phyloP scores from a whole-genome alignment of 2,797 vertebrate species.

The Aeoliscus strigatus region DNA sequence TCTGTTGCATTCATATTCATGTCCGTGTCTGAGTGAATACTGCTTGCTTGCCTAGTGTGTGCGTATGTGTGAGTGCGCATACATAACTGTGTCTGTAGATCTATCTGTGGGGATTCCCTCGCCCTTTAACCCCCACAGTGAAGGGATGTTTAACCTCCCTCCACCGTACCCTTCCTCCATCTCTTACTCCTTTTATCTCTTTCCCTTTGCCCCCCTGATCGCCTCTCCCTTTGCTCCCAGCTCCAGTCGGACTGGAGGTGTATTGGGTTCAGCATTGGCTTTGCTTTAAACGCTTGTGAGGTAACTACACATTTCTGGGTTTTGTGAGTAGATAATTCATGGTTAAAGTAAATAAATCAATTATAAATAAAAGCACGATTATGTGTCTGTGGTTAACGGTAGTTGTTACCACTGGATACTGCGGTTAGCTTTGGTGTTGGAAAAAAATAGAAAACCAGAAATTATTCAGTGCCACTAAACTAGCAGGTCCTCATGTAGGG shows the following conservation, averaged over 20 bases:
- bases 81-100: slow-evolving; percentile 39
- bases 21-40: slow-evolving; percentile 12
- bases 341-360: no score
- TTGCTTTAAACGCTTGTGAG: slow-evolving; percentile 8
- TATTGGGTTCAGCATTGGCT: no score
- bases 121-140: slow-evolving; percentile 44
- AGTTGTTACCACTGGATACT: no score
- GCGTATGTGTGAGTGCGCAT: slow-evolving; percentile 23
- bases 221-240: slow-evolving; percentile 21
- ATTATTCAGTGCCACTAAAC: no score
- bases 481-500: no score
- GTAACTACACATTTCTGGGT: no score
- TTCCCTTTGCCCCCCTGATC: slow-evolving; percentile 20
- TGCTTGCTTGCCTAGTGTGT: slow-evolving; percentile 21
- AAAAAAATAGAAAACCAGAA: no score
- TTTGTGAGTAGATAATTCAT: no score
- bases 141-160: slow-evolving; percentile 52
- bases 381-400: no score
- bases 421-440: no score
- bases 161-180: slow-evolving; percentile 22
- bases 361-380: no score
- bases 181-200: slow-evolving; percentile 20
- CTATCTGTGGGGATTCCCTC: slow-evolving; percentile 50
- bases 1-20: slow-evolving; percentile 39
- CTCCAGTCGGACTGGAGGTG: slow-evolving; percentile 11